Evolutionary conservation across 2,888 invertebrate species (phyloP), one percentile per base, ranked within the genome.

Genomic region (Stenchaetothrips biformis): DNA sequence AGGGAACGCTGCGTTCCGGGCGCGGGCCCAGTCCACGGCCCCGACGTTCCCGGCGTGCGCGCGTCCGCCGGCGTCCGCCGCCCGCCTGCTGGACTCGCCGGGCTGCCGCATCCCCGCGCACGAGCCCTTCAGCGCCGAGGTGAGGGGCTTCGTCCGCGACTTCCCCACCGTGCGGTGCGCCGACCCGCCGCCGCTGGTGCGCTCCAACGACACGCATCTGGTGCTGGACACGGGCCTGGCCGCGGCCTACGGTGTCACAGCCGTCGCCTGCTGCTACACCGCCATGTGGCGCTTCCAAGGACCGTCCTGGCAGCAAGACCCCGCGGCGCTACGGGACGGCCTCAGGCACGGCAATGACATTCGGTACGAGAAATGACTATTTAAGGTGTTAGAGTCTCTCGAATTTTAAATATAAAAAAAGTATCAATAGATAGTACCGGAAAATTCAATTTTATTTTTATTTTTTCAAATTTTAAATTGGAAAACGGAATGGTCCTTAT

Each of bases 21-120:
- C 4, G 37, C 37, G 37, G 37, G 37, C 4, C 4, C 37, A 37
- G 37, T 4, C 21, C 67, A 9, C 21, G 4, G 21, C 67, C n/a
- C 11, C 2, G 21, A 0, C 67, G 21, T 25, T 21, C 7, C 67
- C 67, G 67, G 2, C 4, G 0, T 74, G 67, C 67, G 21, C 2
- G 25, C 67, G 67, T 9, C 67, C 67, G 0, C 67, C 67, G 7
- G 7, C 7, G 21, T 21, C 21, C 21, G 21, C 67, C 21, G 21
- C 67, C 7, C 82, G 82, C 79, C 48, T 82, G 59, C 82, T 83
- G 80, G 81, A 83, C 80, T 80, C 81, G 11, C 25, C 79, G 13
- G 83, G 81, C 25, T 83, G 83, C 78, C 80, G 81, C 47, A 82
- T 83, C 62, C 83, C 83, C 9, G 82, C 82, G 7, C 80, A 82